Percentiles rank a stretch among this genome's conserved stretches.
phyloP scores from a whole-genome alignment of 23 tunicate species.

The Halocynthia aurantium region DNA sequence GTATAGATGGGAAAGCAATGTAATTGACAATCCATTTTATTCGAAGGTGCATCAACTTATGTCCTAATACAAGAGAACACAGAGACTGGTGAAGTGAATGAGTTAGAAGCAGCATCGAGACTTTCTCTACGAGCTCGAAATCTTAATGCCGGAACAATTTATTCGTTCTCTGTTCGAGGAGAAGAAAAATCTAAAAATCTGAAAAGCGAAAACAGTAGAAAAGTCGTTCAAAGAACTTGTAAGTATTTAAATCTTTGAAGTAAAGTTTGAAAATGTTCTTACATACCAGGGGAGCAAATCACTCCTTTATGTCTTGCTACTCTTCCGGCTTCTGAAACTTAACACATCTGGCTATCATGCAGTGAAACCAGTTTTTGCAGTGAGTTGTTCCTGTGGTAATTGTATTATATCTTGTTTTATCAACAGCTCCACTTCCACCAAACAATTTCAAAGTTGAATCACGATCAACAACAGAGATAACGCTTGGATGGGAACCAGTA shows the following conservation, averaged over 20 bases:
- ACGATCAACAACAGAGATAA: constrained; percentile 20
- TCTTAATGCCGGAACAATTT: constrained; percentile 30
- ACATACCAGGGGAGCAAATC: too few species aligned
- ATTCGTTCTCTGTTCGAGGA: constrained; percentile 40
- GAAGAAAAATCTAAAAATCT: not conserved
- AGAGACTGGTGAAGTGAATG: too few species aligned
- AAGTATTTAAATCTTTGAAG: not conserved
- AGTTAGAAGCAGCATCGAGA: too few species aligned
- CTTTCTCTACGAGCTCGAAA: not conserved
- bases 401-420: not conserved
- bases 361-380: too few species aligned
- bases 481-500: constrained; percentile 43
- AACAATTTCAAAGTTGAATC: constrained; percentile 5
- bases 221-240: constrained; percentile 8
- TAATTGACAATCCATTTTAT: too few species aligned
- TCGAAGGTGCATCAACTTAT: too few species aligned
- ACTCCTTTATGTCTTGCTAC: too few species aligned
- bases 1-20: too few species aligned
- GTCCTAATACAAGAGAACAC: too few species aligned
- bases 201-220: constrained; percentile 16
- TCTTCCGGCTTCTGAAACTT: too few species aligned
- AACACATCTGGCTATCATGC: too few species aligned
- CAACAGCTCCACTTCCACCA: constrained; percentile 52
- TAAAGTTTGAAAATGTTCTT: not conserved
- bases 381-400: too few species aligned